Base-by-base conservation (phyloP, 2,888 invertebrate species). In the Gastracanthus pulcherrimus region DNA sequence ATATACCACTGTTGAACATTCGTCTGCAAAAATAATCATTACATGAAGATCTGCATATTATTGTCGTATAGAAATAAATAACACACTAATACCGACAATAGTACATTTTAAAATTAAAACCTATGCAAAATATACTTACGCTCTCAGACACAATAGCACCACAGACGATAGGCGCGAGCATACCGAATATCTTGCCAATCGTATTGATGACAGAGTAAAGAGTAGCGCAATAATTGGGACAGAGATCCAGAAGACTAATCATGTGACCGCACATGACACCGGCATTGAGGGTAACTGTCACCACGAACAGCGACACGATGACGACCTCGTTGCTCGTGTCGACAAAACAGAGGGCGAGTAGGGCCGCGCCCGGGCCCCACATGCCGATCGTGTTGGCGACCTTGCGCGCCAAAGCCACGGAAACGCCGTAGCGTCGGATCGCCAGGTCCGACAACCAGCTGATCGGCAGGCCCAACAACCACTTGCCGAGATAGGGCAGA, bases 401-500 rank as follows among this genome's bases (percentile, higher is more conserved):
- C 84, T 92, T 92, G 19, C 92, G 85, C 1, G 88, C 86, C 0
- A 86, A 67, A 0, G 84, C 89, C 2, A 87, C 86, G 3, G 87
- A 83, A 0, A 89, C 78, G 6, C 88, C 88, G 55, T 87, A 90
- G 23, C 87, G 87, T 3, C 62, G 34, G 19, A 90, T 80, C 2
- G 91, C 86, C 58, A 85, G 89, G 84, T 94, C 94, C 0, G 93
- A 92, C 0, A 93, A 84, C 80, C 92, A 93, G 69, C 93, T 93
- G 0, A 92, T 89, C 13, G 92, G 89, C 64, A 93, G 90, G 66
- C 93, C 92, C 26, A 93, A 85, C 0, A 93, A 66, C 90, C 93
- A 93, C 92, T 93, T 93, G 1, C 89, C 90, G 26, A 94, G 89
- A 85, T 94, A 94, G 3, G 94, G 94, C 16, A 94, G 84, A 0